Conservation (phyloP, 2,113 vertebrate genomes). For the Cochlearius cochlearius region DNA sequence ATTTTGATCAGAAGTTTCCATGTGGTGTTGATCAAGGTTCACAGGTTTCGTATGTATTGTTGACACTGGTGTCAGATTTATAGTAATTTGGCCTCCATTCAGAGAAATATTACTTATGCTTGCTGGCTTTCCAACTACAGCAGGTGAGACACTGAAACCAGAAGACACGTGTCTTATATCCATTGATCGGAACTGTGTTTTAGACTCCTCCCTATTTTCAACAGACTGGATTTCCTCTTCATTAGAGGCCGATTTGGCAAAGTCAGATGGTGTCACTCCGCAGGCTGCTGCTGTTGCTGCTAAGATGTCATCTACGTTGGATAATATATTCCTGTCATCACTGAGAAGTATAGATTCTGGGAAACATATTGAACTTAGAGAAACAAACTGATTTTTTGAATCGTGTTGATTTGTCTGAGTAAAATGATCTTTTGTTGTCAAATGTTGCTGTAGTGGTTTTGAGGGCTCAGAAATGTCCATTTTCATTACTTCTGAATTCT, state of each 20-base stretch:
- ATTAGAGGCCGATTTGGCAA: slow-evolving; percentile 87
- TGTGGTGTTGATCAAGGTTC: slow-evolving; percentile 73
- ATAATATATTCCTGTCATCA: slow-evolving; percentile 94
- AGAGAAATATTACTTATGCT: slow-evolving; percentile 81
- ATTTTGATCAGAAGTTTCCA: slow-evolving; percentile 73
- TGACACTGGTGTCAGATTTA: slow-evolving; percentile 79
- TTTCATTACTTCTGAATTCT: slow-evolving; percentile 81
- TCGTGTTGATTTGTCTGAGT: slow-evolving; percentile 84
- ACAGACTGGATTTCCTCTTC: slow-evolving; percentile 82
- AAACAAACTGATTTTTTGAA: slow-evolving; percentile 90
- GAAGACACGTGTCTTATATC: slow-evolving; percentile 83
- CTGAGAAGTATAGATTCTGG: slow-evolving; percentile 92
- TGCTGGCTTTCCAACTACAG: slow-evolving; percentile 79
- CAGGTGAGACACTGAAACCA: slow-evolving; percentile 81
- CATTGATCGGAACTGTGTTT: slow-evolving; percentile 84
- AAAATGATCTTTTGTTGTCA: slow-evolving; percentile 83
- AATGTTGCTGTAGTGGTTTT: slow-evolving; percentile 82
- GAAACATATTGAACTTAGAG: slow-evolving; percentile 94
- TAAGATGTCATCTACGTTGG: slow-evolving; percentile 95
- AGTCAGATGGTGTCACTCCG: slow-evolving; percentile 92
- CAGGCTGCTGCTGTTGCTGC: slow-evolving; percentile 94
- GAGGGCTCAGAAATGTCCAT: slow-evolving; percentile 81
- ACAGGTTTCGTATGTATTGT: slow-evolving; percentile 74
- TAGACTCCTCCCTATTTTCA: slow-evolving; percentile 79
- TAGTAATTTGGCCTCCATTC: slow-evolving; percentile 83